Evolutionary conservation across 2,888 invertebrate genomes (phyloP).

Genomic region (Tetramorium bicarinatum): DNA sequence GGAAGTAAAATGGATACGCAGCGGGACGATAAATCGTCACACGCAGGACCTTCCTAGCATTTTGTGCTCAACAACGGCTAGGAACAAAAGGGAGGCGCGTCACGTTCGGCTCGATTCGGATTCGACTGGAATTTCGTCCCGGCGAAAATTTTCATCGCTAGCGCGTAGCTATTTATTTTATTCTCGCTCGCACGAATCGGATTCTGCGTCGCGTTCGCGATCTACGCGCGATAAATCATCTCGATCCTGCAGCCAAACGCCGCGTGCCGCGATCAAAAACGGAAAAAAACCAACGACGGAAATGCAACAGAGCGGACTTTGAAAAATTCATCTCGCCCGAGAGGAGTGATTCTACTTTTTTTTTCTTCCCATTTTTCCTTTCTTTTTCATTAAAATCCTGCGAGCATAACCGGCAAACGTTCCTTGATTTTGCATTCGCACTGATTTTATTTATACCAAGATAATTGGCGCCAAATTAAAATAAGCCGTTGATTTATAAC

Average conservation of each 20-base stretch:
- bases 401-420: neutral
- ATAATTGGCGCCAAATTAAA: conserved; percentile 6
- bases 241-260: conserved; percentile 46
- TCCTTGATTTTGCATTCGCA: neutral
- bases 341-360: conserved; percentile 5
- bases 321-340: conserved; percentile 56
- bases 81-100: conserved; percentile 63
- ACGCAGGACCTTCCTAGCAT: conserved; percentile 52
- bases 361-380: neutral
- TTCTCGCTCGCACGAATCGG: conserved; percentile 45
- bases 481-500: neutral
- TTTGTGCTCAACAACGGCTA: conserved; percentile 66
- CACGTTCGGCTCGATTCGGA: conserved; percentile 65
- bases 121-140: conserved; percentile 60
- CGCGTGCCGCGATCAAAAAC: conserved; percentile 38
- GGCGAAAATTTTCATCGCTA: conserved; percentile 65
- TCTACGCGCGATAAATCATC: conserved; percentile 65
- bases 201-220: conserved; percentile 56
- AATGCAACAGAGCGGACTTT: conserved; percentile 41
- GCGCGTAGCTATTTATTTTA: conserved; percentile 14
- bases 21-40: conserved; percentile 69
- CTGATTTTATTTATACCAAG: neutral
- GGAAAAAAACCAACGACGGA: conserved; percentile 16
- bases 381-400: conserved; percentile 11
- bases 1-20: conserved; percentile 67